phyloP scores from a whole-genome alignment of 2,113 vertebrate species.

The Trochalopteron elliotii region DNA sequence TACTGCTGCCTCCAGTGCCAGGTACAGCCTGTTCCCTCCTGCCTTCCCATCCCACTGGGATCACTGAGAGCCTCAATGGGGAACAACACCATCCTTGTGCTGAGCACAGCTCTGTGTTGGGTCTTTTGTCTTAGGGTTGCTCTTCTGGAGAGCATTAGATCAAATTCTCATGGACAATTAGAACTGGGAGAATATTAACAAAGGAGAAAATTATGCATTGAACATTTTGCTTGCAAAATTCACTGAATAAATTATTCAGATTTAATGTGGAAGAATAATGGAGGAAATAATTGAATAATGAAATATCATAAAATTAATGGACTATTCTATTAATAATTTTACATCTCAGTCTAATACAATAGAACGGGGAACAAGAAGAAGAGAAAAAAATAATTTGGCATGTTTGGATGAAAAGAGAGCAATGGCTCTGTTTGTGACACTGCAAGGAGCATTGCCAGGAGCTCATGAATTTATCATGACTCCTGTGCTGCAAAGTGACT shows the following conservation, averaged over 20 bases:
- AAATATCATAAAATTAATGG: slow-evolving; percentile 57
- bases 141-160: slow-evolving; percentile 26
- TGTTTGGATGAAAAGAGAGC: neutral
- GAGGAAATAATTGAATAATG: slow-evolving; percentile 68
- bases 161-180: slow-evolving; percentile 60
- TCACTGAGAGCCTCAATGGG: neutral
- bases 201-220: slow-evolving; percentile 55
- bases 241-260: slow-evolving; percentile 70
- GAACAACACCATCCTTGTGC: neutral
- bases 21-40: neutral
- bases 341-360: neutral
- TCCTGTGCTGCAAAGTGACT: neutral
- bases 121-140: neutral
- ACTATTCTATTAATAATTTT: slow-evolving; percentile 55
- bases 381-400: neutral
- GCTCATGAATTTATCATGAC: neutral
- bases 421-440: neutral
- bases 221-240: slow-evolving; percentile 69
- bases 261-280: slow-evolving; percentile 64
- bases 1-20: neutral
- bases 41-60: neutral
- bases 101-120: neutral
- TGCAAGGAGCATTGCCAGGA: neutral
- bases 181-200: slow-evolving; percentile 55
- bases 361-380: neutral